Evolutionary conservation across 2,888 invertebrate species (phyloP).

Genomic region (Xylophagus ater): DNA sequence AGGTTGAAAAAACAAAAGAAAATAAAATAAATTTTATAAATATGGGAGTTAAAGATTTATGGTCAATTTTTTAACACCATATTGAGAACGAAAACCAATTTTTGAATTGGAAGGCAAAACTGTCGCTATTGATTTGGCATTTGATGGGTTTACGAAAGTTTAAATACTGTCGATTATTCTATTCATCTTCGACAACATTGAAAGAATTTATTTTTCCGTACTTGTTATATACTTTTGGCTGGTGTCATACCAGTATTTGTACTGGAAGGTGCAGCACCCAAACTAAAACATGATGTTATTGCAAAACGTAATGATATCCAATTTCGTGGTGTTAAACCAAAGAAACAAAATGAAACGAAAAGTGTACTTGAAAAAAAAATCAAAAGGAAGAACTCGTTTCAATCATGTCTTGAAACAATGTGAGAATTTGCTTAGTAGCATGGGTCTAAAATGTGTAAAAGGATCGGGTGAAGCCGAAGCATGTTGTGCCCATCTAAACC

Average conservation of each 20-base stretch:
- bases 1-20: no score
- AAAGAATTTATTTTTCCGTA: slow-evolving; percentile 86
- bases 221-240: slow-evolving; percentile 62
- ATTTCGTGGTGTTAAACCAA: slow-evolving; percentile 43
- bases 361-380: slow-evolving; percentile 2
- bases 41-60: slow-evolving; percentile 88
- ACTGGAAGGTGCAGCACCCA: slow-evolving; percentile 76
- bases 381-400: slow-evolving; percentile 42
- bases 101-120: slow-evolving; percentile 68
- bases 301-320: slow-evolving; percentile 45
- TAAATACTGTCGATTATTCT: slow-evolving; percentile 59
- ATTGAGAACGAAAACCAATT: slow-evolving; percentile 64
- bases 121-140: slow-evolving; percentile 78
- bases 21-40: no score
- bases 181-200: slow-evolving; percentile 66
- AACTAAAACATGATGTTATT: slow-evolving; percentile 68
- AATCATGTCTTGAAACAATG: slow-evolving; percentile 57
- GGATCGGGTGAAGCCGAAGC: slow-evolving; percentile 85
- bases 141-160: slow-evolving; percentile 87
- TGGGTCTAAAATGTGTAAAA: slow-evolving; percentile 72
- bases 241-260: slow-evolving; percentile 78
- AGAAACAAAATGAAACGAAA: no score
- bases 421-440: slow-evolving; percentile 56
- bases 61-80: slow-evolving; percentile 68
- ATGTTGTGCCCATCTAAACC: slow-evolving; percentile 77